Conservation (phyloP, 2,888 invertebrate species). For the Pristionchus arcanus region DNA sequence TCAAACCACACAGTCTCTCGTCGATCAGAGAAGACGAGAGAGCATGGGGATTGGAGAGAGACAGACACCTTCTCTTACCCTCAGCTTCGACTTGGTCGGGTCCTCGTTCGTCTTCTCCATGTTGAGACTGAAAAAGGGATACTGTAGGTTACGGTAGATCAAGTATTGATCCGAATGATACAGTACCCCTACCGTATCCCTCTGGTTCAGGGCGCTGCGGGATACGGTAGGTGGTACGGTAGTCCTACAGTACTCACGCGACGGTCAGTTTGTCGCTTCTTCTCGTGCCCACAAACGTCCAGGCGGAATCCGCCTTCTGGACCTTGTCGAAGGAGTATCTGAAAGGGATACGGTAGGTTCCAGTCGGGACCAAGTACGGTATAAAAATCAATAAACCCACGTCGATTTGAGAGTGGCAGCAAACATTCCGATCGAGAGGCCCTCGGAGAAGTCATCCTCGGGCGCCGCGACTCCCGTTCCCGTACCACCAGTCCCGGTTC, state of each 20-base stretch:
- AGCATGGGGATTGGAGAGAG: not conserved
- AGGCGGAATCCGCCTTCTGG: not conserved
- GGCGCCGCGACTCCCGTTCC: no score
- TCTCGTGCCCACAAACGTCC: not conserved
- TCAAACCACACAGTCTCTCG: not conserved
- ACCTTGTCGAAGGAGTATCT: not conserved
- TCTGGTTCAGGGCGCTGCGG: not conserved
- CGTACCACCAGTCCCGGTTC: no score
- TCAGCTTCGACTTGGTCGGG: not conserved
- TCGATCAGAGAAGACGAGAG: not conserved
- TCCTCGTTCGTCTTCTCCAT: constrained; percentile 19
- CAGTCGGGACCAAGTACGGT: not conserved
- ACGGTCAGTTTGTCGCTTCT: not conserved
- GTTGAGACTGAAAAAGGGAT: not conserved
- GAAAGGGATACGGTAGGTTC: not conserved
- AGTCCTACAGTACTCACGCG: not conserved
- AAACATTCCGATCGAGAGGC: not conserved
- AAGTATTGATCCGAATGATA: no score
- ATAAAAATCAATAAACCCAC: not conserved
- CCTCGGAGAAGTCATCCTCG: not conserved
- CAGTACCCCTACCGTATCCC: no score
- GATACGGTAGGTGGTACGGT: not conserved
- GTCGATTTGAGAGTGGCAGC: not conserved
- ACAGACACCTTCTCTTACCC: not conserved
- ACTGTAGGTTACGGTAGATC: not conserved